A percentile compares a stretch with the other conserved stretches of the same genome.
These are phyloP conservation scores for Nyctibius bracteatus DNA, from an alignment of 2,113 vertebrate genomes.

Conservation along the genomic window DNA sequence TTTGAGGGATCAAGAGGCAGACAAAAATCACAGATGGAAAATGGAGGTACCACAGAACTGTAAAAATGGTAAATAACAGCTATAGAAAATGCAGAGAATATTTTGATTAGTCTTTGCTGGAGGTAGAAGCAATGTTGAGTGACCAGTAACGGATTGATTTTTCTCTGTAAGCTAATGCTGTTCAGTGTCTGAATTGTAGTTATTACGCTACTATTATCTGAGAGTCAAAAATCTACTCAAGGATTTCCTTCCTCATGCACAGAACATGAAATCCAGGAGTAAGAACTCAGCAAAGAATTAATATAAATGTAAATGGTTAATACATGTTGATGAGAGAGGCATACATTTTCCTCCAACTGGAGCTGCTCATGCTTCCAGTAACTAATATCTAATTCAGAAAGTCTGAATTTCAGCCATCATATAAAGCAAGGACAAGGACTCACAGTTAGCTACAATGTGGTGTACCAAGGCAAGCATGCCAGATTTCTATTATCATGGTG, in stretches of 20 bases:
- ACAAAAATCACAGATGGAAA: neutral
- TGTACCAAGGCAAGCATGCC: neutral
- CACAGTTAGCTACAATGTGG: neutral
- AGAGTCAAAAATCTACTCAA: neutral
- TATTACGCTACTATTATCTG: neutral
- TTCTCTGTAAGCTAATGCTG: neutral
- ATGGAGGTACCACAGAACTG: neutral
- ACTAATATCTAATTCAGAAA: neutral
- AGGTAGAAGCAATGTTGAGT: neutral
- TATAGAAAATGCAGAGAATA: neutral
- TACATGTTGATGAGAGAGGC: neutral
- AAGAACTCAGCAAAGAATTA: neutral
- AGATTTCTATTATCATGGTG: conserved; percentile 14
- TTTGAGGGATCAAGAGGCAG: neutral
- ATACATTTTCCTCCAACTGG: neutral
- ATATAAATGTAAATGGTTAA: neutral
- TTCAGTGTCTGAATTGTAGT: neutral
- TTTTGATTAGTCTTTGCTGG: neutral
- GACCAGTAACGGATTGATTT: neutral
- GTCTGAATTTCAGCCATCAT: conserved; percentile 15
- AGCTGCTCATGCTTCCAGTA: neutral
- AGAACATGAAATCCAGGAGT: neutral
- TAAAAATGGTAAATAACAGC: neutral
- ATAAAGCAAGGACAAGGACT: conserved; percentile 17
- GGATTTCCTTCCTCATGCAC: neutral